Base-by-base conservation (phyloP, 2,888 invertebrate genomes). In the Anaspis maculata region DNA sequence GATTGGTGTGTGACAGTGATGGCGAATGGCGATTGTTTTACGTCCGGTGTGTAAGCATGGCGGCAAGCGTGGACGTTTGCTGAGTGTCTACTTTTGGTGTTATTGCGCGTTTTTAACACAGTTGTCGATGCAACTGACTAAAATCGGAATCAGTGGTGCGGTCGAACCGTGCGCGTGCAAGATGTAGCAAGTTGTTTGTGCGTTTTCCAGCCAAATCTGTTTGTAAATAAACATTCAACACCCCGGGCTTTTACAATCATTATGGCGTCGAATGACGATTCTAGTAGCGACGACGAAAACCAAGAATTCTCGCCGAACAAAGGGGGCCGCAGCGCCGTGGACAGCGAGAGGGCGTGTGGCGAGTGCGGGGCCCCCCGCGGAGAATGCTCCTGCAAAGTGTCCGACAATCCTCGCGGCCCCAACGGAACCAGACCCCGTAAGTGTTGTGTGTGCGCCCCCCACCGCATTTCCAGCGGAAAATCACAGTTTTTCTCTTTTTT, bases 241-340 rank as follows among this genome's bases (percentile, higher is more conserved):
- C 9, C 44, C 48, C 44, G 46, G 46, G 46, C 44, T 46, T 41
- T 44, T 37, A 39, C 42, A 39, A 41, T 37, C 43, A 53, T 49
- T 52, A 56, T 58, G 58, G 58, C 58, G 58, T 58, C 58, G 40
- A 52, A 54, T 40, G 55, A 56, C 34, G 54, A 58, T 39, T 48
- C 50, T 37, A 48, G 48, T 32, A 46, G 44, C 35, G 52, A 58
- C 38, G 56, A 57, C 34, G 55, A 58, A 49, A 57, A 52, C 48
- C 54, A 48, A 42, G 39, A 35, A 33, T 50, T 49, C 45, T 50
- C 48, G 27, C 41, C 21, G 12, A 30, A 36, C 15, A 27, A 30
- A 28, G 3, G 16, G 3, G 16, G 13, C 13, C 13, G 16, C 9
- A 10, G 19, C 13, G 23, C 3, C 22, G 32, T 24, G 7, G 32